Evolutionary conservation across 2,797 vertebrate species (phyloP).

Genomic region (Sebastes nivosus): DNA sequence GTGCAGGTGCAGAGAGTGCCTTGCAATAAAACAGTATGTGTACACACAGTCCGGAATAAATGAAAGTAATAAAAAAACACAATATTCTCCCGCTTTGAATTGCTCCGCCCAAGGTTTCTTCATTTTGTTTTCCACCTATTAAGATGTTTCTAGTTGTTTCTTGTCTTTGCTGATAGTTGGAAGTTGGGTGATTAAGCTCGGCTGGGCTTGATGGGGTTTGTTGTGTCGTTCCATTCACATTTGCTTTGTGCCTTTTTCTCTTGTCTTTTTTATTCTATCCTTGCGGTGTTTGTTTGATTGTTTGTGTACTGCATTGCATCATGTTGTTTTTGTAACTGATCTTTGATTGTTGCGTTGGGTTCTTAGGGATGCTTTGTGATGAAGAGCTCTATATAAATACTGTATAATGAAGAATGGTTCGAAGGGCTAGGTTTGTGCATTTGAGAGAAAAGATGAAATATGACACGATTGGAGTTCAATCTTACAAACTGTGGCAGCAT

Average conservation of each 20-base stretch:
- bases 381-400: not conserved
- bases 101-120: not conserved
- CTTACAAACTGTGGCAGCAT: not conserved
- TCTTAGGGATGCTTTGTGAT: not conserved
- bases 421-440: not conserved
- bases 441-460: not conserved
- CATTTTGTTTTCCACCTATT: not conserved
- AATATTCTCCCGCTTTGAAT: not conserved
- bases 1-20: not conserved
- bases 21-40: not conserved
- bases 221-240: not conserved
- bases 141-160: not conserved
- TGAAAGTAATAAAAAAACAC: not conserved
- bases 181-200: not conserved
- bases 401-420: not conserved
- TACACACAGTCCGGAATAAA: constrained; percentile 4
- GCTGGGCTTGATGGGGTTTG: not conserved
- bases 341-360: not conserved
- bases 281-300: not conserved
- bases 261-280: not conserved
- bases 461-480: not conserved
- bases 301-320: not conserved
- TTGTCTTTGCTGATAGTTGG: not conserved
- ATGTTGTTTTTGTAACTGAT: not conserved
- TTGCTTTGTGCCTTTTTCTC: not conserved